Conservation (phyloP, 1,140 invertebrate species). For the Drosophila pseudoananassae region DNA sequence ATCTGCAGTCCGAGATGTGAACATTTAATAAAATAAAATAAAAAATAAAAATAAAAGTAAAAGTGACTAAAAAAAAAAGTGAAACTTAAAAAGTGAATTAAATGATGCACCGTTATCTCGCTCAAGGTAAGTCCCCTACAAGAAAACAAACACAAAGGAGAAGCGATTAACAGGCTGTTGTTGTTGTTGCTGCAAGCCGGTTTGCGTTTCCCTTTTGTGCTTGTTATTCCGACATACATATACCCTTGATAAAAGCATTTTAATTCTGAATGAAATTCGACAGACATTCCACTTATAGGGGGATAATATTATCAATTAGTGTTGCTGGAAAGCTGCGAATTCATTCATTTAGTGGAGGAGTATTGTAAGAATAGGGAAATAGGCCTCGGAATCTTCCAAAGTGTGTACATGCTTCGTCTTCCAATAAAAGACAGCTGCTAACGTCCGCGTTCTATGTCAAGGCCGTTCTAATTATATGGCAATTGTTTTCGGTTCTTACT, state of each 20-base stretch:
- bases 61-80: not conserved
- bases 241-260: not conserved
- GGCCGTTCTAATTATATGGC: conserved; percentile 14
- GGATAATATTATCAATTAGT: not conserved
- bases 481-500: conserved; percentile 13
- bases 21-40: not conserved
- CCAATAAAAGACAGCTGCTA: conserved; percentile 4
- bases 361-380: no score
- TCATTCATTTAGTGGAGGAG: no score
- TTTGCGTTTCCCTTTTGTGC: conserved; percentile 3
- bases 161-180: not conserved
- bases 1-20: not conserved
- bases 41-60: not conserved
- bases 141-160: not conserved
- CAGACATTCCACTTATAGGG: not conserved
- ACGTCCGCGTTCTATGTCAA: conserved; percentile 32
- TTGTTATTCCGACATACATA: not conserved
- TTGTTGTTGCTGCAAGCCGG: conserved; percentile 1
- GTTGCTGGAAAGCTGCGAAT: not conserved
- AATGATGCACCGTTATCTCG: not conserved
- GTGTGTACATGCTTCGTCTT: conserved; percentile 1
- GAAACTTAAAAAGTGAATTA: not conserved
- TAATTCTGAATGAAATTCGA: not conserved
- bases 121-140: not conserved
- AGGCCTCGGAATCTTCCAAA: no score